A percentile compares a stretch with the other conserved stretches of the same genome.
Evolutionary conservation across 2,888 invertebrate genomes (phyloP).

Genomic region (Hylaea fasciaria): DNA sequence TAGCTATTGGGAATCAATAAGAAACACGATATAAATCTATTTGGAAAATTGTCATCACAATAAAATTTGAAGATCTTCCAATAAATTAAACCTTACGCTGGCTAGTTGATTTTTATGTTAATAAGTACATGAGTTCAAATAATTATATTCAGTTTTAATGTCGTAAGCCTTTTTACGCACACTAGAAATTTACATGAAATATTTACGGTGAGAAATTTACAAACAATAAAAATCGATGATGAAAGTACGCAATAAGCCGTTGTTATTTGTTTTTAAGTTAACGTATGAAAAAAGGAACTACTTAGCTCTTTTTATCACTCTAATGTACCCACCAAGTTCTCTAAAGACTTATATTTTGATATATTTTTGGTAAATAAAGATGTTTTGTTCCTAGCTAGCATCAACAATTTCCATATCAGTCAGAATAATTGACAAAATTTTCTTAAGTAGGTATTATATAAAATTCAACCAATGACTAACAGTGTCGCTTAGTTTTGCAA

Average conservation of each 20-base stretch:
- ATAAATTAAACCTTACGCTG: slow-evolving; percentile 25
- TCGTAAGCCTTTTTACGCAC: slow-evolving; percentile 9
- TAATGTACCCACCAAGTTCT: no score
- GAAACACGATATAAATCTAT: background rate
- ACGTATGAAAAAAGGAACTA: no score
- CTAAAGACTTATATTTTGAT: no score
- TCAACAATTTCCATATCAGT: no score
- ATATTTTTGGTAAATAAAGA: no score
- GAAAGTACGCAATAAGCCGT: background rate
- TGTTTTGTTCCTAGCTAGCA: no score
- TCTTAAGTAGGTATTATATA: background rate
- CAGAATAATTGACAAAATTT: no score
- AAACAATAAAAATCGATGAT: background rate
- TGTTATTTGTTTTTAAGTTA: background rate
- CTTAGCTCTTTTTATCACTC: no score
- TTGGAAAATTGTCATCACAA: slow-evolving; percentile 16
- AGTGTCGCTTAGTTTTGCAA: slow-evolving; percentile 5
- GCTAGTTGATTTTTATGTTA: slow-evolving; percentile 29
- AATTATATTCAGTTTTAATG: slow-evolving; percentile 27
- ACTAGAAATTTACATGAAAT: background rate
- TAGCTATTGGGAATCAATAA: slow-evolving; percentile 9
- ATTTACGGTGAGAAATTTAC: slow-evolving; percentile 4
- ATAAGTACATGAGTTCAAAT: slow-evolving; percentile 24
- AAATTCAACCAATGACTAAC: background rate
- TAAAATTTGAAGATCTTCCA: slow-evolving; percentile 25